Percentiles rank a stretch among this genome's conserved stretches.
These are phyloP conservation scores for Hemiscyllium ocellatum DNA, from an alignment of 2,113 vertebrate genomes.

Conservation along the genomic window DNA sequence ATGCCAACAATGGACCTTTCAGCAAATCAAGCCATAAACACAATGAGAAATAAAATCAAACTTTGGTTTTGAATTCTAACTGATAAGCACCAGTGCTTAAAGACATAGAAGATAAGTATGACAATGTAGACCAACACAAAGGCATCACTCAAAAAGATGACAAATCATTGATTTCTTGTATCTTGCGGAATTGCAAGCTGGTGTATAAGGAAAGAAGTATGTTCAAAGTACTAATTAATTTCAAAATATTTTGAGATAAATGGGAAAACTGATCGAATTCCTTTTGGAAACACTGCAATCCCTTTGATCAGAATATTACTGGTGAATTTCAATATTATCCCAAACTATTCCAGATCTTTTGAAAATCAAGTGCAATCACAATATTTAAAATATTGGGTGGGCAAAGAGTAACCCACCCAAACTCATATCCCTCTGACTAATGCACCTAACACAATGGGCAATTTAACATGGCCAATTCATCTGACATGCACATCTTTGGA, in stretches of 20 bases:
- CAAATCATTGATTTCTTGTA: not conserved
- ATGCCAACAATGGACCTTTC: not conserved
- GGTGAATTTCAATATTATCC: not conserved
- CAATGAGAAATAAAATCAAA: not conserved
- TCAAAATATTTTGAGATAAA: not conserved
- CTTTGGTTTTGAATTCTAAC: not conserved
- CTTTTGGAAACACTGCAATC: not conserved
- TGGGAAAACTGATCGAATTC: not conserved
- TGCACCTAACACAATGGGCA: no score
- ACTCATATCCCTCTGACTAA: no score
- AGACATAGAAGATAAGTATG: not conserved
- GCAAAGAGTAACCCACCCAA: no score
- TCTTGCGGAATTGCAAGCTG: not conserved
- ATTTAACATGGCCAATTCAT: no score
- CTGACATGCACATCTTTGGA: no score
- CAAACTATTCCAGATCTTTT: not conserved
- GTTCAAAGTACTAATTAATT: not conserved
- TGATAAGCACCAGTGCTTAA: not conserved
- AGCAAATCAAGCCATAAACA: not conserved
- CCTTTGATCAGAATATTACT: not conserved
- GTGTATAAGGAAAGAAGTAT: not conserved
- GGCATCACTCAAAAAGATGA: not conserved
- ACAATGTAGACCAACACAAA: not conserved
- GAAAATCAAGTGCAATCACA: not conserved
- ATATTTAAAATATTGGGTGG: not conserved